Percentiles rank a stretch among this genome's conserved stretches.
Evolutionary conservation across 2,113 vertebrate genomes (phyloP).

Genomic region (Mobula hypostoma): DNA sequence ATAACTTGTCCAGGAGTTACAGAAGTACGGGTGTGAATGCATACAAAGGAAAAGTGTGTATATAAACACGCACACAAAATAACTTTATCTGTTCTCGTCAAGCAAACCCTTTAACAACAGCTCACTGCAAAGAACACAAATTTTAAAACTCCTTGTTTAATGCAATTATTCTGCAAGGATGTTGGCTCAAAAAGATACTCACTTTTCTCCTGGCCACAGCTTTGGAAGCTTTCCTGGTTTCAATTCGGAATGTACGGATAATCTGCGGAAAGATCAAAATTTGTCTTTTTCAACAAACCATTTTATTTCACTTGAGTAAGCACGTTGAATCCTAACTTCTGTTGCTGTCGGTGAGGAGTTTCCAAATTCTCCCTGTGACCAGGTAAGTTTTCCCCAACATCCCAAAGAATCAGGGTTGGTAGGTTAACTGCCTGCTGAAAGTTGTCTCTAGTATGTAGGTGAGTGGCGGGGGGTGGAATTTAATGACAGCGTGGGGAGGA

Average conservation of each 20-base stretch:
- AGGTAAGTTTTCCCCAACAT: no score
- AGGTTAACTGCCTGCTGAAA: no score
- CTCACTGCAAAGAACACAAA: background rate
- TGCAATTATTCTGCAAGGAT: background rate
- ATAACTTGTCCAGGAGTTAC: no score
- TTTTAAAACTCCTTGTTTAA: constrained; percentile 29
- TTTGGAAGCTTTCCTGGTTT: constrained; percentile 90
- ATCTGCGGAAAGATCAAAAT: constrained; percentile 58
- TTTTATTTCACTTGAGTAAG: background rate
- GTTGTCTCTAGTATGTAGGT: no score
- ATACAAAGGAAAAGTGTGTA: no score
- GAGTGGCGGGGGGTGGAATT: no score
- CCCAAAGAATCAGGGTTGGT: no score
- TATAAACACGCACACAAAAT: background rate
- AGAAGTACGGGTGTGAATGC: no score
- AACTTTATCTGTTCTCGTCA: background rate
- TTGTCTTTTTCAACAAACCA: background rate
- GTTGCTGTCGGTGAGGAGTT: no score
- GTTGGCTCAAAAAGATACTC: constrained; percentile 35
- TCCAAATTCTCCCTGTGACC: no score
- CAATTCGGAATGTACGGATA: constrained; percentile 85
- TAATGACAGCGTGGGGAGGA: no score
- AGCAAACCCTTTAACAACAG: background rate
- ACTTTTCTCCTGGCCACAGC: constrained; percentile 90
- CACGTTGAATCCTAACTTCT: background rate